phyloP scores from a whole-genome alignment of 2,888 invertebrate species.

The Auanema freiburgensis region DNA sequence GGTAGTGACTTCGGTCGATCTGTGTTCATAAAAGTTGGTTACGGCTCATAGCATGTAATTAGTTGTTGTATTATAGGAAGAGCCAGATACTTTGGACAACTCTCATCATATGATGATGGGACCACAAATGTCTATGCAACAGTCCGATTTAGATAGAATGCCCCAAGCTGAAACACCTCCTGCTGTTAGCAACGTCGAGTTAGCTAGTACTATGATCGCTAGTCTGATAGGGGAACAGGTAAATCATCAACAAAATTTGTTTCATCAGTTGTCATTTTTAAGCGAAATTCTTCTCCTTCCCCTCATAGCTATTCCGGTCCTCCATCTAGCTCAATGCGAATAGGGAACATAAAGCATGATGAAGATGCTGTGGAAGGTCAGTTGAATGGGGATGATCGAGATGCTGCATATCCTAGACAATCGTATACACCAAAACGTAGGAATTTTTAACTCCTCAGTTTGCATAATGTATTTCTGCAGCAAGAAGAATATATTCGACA shows the following conservation, averaged over 20 bases:
- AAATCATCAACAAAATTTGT: not conserved
- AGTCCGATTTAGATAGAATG: constrained; percentile 51
- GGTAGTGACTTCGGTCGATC: constrained; percentile 19
- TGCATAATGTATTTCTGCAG: not conserved
- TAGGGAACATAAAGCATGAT: constrained; percentile 31
- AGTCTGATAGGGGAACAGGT: constrained; percentile 45
- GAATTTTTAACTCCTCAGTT: not conserved
- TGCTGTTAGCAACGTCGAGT: constrained; percentile 55
- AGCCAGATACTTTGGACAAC: constrained; percentile 16
- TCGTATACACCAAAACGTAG: not conserved
- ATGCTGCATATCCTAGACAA: constrained; percentile 10
- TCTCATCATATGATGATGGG: constrained; percentile 27
- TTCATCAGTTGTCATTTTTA: not conserved
- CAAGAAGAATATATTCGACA: constrained; percentile 47
- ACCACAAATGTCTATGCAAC: constrained; percentile 19
- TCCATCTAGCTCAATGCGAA: constrained; percentile 19
- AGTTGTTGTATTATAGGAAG: constrained; percentile 13
- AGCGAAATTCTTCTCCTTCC: constrained; percentile 25
- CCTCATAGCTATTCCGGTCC: constrained; percentile 27
- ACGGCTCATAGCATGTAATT: not conserved
- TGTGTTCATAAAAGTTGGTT: constrained; percentile 37
- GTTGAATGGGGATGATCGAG: constrained; percentile 15
- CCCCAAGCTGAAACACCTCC: constrained; percentile 55
- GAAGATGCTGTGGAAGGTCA: constrained; percentile 22
- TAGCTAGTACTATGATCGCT: constrained; percentile 52